Percentiles rank a stretch among this genome's conserved stretches.
phyloP scores from a whole-genome alignment of 2,888 invertebrate species.

The Venusia cambrica region DNA sequence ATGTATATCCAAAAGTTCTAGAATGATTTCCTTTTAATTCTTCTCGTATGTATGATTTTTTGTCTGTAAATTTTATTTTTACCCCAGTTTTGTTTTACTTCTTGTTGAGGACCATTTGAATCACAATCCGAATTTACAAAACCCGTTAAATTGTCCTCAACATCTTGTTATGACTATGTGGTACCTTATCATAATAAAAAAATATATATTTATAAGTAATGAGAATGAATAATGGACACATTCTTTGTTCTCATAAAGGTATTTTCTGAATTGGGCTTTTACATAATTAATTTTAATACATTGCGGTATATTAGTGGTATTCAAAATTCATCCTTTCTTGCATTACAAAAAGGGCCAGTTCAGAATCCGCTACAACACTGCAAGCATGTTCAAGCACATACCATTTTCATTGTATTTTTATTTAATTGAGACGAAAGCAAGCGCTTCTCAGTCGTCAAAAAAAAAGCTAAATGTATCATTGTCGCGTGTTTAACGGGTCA shows the following conservation, averaged over 20 bases:
- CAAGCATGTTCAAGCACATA: slow-evolving; percentile 38
- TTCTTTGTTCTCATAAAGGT: slow-evolving; percentile 29
- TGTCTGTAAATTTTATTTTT: slow-evolving; percentile 22
- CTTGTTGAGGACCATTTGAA: slow-evolving; percentile 23
- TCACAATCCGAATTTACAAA: slow-evolving; percentile 9
- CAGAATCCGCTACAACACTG: slow-evolving; percentile 13
- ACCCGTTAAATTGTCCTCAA: slow-evolving; percentile 34
- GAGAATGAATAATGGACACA: slow-evolving; percentile 27
- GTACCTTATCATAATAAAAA: slow-evolving; percentile 21
- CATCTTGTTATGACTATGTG: slow-evolving; percentile 29
- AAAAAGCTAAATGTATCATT: slow-evolving; percentile 10
- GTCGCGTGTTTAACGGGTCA: slow-evolving; percentile 3
- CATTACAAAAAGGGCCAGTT: slow-evolving; percentile 1
- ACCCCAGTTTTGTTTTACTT: slow-evolving; percentile 19
- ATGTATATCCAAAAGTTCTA: too few species aligned
- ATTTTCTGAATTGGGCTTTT: slow-evolving; percentile 3
- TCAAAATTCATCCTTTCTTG: too few species aligned
- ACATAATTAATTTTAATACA: background rate
- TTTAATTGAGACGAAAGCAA: too few species aligned
- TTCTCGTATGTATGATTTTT: slow-evolving; percentile 27
- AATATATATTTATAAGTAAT: slow-evolving; percentile 29
- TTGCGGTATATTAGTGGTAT: too few species aligned
- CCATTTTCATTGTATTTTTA: slow-evolving; percentile 19
- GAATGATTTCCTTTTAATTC: slow-evolving; percentile 22
- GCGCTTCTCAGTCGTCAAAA: too few species aligned